A percentile compares a stretch with the other conserved stretches of the same genome.
These are phyloP conservation scores for Leptarthrus brevirostris DNA, from an alignment of 2,888 invertebrate species.

Conservation along the genomic window DNA sequence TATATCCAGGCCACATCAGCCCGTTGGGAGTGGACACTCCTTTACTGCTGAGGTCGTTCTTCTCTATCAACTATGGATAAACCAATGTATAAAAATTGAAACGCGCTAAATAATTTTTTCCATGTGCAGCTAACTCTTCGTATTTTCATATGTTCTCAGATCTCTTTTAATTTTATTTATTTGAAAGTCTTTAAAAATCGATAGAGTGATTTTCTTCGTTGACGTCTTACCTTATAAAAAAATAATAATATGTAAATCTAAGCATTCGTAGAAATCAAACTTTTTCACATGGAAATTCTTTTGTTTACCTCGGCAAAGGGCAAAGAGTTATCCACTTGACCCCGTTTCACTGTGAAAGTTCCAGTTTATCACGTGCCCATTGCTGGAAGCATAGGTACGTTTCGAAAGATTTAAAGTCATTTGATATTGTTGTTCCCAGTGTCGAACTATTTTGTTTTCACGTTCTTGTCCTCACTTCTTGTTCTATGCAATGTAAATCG, in stretches of 20 bases:
- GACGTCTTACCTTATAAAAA: not conserved
- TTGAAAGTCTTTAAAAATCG: not conserved
- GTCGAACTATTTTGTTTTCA: too few species aligned
- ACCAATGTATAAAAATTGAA: too few species aligned
- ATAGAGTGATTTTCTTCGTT: not conserved
- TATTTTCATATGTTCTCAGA: too few species aligned
- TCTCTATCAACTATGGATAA: too few species aligned
- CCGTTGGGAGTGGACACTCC: slow-evolving; percentile 10
- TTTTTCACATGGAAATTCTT: not conserved
- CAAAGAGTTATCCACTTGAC: slow-evolving; percentile 29
- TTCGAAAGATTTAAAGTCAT: too few species aligned
- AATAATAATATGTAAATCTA: not conserved
- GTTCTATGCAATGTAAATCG: too few species aligned
- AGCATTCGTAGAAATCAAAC: not conserved
- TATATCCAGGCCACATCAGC: slow-evolving; percentile 6
- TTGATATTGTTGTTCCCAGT: too few species aligned
- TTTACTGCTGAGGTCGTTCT: not conserved
- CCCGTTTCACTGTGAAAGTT: slow-evolving; percentile 12
- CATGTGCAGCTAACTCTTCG: too few species aligned
- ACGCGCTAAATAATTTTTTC: too few species aligned
- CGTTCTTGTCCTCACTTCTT: too few species aligned
- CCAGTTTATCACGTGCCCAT: slow-evolving; percentile 25
- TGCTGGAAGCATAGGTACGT: too few species aligned
- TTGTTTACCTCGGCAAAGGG: slow-evolving; percentile 35
- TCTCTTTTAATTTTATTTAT: too few species aligned